phyloP scores from a whole-genome alignment of 2,113 vertebrate species.

The Oreotrochilus melanogaster region DNA sequence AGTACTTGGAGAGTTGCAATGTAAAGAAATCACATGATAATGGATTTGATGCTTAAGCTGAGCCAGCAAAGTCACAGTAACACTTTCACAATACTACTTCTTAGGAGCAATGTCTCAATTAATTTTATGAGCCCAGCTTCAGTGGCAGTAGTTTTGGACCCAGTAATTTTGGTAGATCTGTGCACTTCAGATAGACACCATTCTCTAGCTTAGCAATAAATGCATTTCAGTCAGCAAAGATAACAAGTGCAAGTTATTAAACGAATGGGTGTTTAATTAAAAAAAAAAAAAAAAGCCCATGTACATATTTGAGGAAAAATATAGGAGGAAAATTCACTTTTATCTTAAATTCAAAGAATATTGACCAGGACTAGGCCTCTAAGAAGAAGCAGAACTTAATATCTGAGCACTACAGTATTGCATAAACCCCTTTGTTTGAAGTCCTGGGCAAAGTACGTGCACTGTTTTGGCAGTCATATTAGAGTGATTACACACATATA shows the following conservation, averaged over 20 bases:
- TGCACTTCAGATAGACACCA: neutral
- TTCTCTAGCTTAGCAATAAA: neutral
- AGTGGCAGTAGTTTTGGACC: neutral
- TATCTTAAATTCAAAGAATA: neutral
- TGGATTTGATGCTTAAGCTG: neutral
- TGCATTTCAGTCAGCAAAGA: neutral
- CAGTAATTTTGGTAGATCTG: neutral
- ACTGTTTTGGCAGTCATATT: neutral
- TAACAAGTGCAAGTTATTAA: neutral
- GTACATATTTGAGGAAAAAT: neutral
- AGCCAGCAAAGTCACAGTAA: neutral
- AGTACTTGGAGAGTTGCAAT: neutral
- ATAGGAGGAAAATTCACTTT: neutral
- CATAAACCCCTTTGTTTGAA: neutral
- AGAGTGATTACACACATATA: neutral
- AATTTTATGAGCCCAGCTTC: neutral
- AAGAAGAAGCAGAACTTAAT: constrained; percentile 10
- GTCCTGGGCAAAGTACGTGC: neutral
- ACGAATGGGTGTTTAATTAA: neutral
- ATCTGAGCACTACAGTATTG: neutral
- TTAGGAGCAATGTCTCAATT: neutral
- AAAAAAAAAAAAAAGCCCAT: too few relatives aligned
- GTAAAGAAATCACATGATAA: neutral
- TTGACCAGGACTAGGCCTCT: neutral
- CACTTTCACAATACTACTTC: neutral